Conservation (phyloP, 2,888 invertebrate genomes). For the Capitulum mitella region DNA sequence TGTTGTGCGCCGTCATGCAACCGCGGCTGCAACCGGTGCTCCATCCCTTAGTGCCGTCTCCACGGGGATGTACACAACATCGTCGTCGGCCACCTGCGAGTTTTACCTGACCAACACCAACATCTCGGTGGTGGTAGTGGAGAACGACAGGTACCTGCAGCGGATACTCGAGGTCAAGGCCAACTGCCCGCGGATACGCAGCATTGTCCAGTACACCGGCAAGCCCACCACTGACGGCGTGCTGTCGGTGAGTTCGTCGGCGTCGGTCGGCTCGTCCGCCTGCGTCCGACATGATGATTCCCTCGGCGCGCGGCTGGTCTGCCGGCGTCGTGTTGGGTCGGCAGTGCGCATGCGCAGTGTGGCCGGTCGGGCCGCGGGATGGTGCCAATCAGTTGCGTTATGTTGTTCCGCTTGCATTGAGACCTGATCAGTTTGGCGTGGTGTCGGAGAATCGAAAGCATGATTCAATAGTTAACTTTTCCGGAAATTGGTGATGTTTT, state of each 20-base stretch:
- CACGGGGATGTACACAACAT: conserved; percentile 31
- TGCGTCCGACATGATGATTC: too few species aligned
- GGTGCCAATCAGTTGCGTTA: not conserved
- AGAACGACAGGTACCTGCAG: conserved; percentile 26
- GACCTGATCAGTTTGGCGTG: too few species aligned
- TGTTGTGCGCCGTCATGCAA: too few species aligned
- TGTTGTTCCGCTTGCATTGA: too few species aligned
- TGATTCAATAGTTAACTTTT: too few species aligned
- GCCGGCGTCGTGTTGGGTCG: too few species aligned
- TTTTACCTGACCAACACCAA: conserved; percentile 27
- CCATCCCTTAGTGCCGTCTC: not conserved
- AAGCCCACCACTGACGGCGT: not conserved
- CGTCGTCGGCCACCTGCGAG: conserved; percentile 11
- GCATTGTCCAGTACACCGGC: conserved; percentile 21
- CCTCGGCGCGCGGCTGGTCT: not conserved
- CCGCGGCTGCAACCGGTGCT: too few species aligned
- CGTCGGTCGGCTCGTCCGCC: too few species aligned
- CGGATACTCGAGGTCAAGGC: conserved; percentile 6
- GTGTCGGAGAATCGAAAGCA: too few species aligned
- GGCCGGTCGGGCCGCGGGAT: too few species aligned
- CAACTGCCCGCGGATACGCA: not conserved
- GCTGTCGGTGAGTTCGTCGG: not conserved
- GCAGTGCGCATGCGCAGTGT: too few species aligned
- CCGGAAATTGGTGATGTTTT: too few species aligned
- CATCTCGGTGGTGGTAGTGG: conserved; percentile 27